Percentiles rank a stretch among this genome's conserved stretches.
These are phyloP conservation scores for Lamprologus speciosus DNA, from an alignment of 2,113 vertebrate species.

Conservation along the genomic window DNA sequence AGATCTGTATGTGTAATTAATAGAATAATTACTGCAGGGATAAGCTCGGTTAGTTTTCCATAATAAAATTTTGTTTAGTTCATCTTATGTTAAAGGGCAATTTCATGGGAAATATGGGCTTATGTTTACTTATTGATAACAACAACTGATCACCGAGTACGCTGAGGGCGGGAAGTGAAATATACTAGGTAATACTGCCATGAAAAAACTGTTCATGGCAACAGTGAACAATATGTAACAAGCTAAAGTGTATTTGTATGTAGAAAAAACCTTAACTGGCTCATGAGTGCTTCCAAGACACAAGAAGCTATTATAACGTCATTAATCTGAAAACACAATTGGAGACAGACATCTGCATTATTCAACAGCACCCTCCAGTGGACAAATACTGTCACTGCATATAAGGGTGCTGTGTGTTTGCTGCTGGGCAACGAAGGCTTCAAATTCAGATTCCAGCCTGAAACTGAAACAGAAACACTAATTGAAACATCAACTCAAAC, in stretches of 20 bases:
- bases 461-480: neutral
- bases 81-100: neutral
- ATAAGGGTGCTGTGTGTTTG: fast-evolving
- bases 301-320: neutral
- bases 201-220: neutral
- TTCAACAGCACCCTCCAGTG: neutral
- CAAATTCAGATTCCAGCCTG: neutral
- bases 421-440: neutral
- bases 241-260: neutral
- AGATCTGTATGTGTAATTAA: neutral
- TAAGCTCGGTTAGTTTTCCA: neutral
- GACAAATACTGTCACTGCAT: neutral
- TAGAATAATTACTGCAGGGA: neutral
- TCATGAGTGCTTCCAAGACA: neutral
- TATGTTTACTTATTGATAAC: neutral
- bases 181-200: neutral
- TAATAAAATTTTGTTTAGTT: neutral
- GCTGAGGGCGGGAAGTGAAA: neutral
- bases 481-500: neutral
- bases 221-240: neutral
- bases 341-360: neutral
- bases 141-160: neutral
- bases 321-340: neutral
- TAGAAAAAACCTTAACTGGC: neutral
- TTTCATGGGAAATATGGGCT: neutral